A percentile compares a stretch with the other conserved stretches of the same genome.
Evolutionary conservation across 2,113 vertebrate species (phyloP).

Genomic region (Phocoena phocoena): DNA sequence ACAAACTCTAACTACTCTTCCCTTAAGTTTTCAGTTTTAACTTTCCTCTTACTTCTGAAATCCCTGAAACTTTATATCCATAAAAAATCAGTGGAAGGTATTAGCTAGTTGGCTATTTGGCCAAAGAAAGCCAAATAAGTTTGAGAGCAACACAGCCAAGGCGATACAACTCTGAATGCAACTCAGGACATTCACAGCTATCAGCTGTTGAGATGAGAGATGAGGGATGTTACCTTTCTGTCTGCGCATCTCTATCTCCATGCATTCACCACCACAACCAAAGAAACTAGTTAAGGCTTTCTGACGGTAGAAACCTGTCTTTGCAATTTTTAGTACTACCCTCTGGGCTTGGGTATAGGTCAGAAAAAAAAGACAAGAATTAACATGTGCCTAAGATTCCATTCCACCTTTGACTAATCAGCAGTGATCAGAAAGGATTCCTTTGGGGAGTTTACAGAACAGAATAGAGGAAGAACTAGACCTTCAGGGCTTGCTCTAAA

Average conservation of each 20-base stretch:
- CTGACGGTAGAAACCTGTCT: not conserved
- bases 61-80: not conserved
- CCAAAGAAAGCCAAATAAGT: not conserved
- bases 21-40: not conserved
- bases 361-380: not conserved
- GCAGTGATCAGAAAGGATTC: slow-evolving; percentile 14
- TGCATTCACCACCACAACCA: rapidly evolving
- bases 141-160: not conserved
- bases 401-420: not conserved
- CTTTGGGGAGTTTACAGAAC: not conserved
- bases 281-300: not conserved
- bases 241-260: not conserved
- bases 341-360: not conserved
- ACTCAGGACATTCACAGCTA: not conserved
- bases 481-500: not conserved
- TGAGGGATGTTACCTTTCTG: not conserved
- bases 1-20: not conserved
- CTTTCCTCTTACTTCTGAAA: not conserved
- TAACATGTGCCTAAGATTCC: not conserved
- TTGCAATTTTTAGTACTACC: not conserved
- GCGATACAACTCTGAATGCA: not conserved
- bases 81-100: not conserved
- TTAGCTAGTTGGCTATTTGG: not conserved
- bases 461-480: not conserved
- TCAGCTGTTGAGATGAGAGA: not conserved